Percentiles rank a stretch among this genome's conserved stretches.
Evolutionary conservation across 2,113 vertebrate genomes (phyloP).

Genomic region (Spea multiplicata): DNA sequence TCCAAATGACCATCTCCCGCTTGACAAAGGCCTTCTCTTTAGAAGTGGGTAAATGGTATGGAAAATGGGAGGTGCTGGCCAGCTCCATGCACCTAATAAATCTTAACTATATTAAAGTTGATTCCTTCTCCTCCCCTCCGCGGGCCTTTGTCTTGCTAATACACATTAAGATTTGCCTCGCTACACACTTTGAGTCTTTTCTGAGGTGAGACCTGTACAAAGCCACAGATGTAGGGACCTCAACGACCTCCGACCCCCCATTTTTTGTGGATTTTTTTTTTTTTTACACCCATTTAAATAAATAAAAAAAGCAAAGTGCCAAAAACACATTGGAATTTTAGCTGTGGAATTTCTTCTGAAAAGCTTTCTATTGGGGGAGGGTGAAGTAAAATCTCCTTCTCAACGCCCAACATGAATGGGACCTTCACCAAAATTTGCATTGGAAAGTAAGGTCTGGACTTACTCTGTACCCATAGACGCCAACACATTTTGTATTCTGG

Average conservation of each 20-base stretch:
- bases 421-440: conserved; percentile 28
- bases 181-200: conserved; percentile 74
- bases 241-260: conserved; percentile 66
- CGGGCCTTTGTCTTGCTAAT: conserved; percentile 75
- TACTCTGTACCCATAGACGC: background rate
- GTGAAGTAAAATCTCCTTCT: background rate
- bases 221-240: conserved; percentile 74
- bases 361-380: conserved; percentile 16
- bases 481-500: conserved; percentile 12
- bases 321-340: conserved; percentile 28
- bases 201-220: conserved; percentile 67
- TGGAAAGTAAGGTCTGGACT: conserved; percentile 33
- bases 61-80: conserved; percentile 69
- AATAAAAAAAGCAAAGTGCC: conserved; percentile 32
- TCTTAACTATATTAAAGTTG: conserved; percentile 78
- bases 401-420: conserved; percentile 28
- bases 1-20: conserved; percentile 62
- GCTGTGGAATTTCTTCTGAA: conserved; percentile 33
- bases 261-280: conserved; percentile 6
- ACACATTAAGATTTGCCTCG: conserved; percentile 71
- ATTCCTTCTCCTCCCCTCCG: conserved; percentile 61
- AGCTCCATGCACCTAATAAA: conserved; percentile 78
- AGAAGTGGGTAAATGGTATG: conserved; percentile 66
- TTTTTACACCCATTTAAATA: conserved; percentile 2
- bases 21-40: conserved; percentile 63